Base-by-base conservation (phyloP, 1,140 invertebrate genomes). In the Antheraea pernyi region DNA sequence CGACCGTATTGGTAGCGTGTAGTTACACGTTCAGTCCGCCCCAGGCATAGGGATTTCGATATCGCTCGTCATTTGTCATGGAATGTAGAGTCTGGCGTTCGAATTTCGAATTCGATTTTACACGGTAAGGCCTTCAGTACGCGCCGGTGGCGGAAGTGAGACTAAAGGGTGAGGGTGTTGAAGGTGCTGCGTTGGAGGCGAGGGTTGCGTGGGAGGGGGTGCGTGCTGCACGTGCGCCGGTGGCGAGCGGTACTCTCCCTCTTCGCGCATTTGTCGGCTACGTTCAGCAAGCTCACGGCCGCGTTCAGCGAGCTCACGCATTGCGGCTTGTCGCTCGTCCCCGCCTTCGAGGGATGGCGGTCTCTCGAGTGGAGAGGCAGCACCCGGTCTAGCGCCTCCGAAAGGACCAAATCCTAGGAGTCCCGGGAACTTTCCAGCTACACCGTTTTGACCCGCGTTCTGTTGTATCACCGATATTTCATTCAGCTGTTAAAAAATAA, bases 381-480 rank as follows among this genome's bases (percentile, higher is more conserved):
- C 87, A 0, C 88, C 87, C 6, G 93, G 93, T 10, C 90, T 81
- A 0, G 81, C 84, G 3, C 82, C 81, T 3, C 77, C 89, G 76
- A 92, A 92, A 30, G 93, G 93, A 10, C 94, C 93, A 80, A 94
- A 94, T 2, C 93, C 93, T 16, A 94, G 80, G 7, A 94, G 81
- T n/a, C 93, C 92, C 13, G 93, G 92, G 78, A 94, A 94, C 77
- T 94, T 94, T 18, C 79, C 89, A 18, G 93, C 85, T 63, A 94
- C 86, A 18, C 94, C 94, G 78, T 94, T 94, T 74, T 92, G 90
- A 19, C 91, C 90, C 71, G 93, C 93, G 73, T 88, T 92, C 71
- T 93, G 93, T 74, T 94, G 93, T 73, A 94, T 93, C 69, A 94
- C 93, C 65, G 93, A 94, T 85, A 94, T 94, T 81, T 94, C 94